phyloP scores from a whole-genome alignment of 2,888 invertebrate species.

The Troglohyphantes excavatus region DNA sequence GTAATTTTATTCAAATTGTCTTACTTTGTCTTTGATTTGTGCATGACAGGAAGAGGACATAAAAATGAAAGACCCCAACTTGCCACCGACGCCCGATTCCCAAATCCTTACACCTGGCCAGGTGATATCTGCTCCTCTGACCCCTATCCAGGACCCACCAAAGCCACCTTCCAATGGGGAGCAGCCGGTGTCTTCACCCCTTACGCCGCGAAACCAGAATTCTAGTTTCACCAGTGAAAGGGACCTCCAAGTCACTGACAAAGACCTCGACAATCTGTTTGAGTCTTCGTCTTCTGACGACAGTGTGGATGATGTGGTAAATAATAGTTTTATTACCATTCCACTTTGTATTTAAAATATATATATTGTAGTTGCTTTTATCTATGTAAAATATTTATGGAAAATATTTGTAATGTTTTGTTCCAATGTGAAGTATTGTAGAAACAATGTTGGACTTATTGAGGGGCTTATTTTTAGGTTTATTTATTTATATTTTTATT shows the following conservation, averaged over 20 bases:
- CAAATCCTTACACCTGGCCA: conserved; percentile 66
- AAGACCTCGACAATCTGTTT: conserved; percentile 96
- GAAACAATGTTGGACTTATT: too few species aligned
- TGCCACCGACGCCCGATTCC: conserved; percentile 75
- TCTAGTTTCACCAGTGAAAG: conserved; percentile 85
- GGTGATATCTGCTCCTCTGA: conserved; percentile 64
- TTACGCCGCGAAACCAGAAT: conserved; percentile 66
- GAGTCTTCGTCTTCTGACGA: conserved; percentile 93
- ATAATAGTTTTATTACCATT: too few species aligned
- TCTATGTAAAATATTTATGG: too few species aligned
- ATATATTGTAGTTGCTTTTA: too few species aligned
- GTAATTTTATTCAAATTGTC: background rate
- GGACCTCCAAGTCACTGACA: conserved; percentile 93
- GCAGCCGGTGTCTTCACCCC: conserved; percentile 76
- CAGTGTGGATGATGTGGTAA: conserved; percentile 93
- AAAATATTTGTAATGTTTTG: too few species aligned
- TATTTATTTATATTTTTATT: too few species aligned
- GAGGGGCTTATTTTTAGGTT: too few species aligned
- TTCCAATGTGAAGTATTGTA: background rate
- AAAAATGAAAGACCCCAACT: conserved; percentile 70
- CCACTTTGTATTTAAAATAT: too few species aligned
- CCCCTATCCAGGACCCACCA: conserved; percentile 73
- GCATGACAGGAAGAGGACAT: conserved; percentile 66
- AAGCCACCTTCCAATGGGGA: conserved; percentile 74
- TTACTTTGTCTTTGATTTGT: background rate